Evolutionary conservation across 2,888 invertebrate species (phyloP), one percentile per base, ranked within the genome.

Genomic region (Nebria salina): DNA sequence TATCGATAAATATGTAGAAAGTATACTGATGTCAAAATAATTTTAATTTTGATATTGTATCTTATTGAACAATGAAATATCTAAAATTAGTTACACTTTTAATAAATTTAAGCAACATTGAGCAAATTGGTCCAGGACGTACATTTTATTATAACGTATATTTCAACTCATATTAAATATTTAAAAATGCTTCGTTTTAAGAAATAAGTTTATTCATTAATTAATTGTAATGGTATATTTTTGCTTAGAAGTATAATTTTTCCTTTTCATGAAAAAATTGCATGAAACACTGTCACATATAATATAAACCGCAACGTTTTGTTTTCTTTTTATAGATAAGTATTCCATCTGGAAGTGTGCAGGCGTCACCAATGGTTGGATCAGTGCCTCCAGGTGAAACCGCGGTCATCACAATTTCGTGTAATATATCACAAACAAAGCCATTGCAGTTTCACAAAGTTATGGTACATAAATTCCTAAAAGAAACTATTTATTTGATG

Each of bases 361-460:
- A 82, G 2, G 81, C 82, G 41, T 72, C 82, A 7, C 83, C 84
- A 20, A 11, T 15, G 11, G 80, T 82, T n/a, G 82, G 83, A 20
- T 72, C 82, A 6, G 42, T 87, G 25, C 9, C 68, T 42, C 83
- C 86, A n/a, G 83, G 84, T 25, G 84, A 85, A 77, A 85, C 83
- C 20, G 72, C 83, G 2, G 72, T 85, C 70, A 65, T 88, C 65
- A 84, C 83, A 64, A 76, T 87, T n/a, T 82, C 83, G 76, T 86
- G 84, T 80, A 70, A 82, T 5, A 82, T 81, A 26, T n/a, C 20
- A 9, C 72, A 82, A 68, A 9, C 82, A 68, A 41, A 83, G 83
- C 9, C 74, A 43, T 72, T 76, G 15, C 82, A 82, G 65, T 15
- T 78, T 25, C 85, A 84, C 80, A 86, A 85, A 77, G 83, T 86